Evolutionary conservation across 2,888 invertebrate species (phyloP), one percentile per base, ranked within the genome.

Genomic region (Coenonympha glycerion): DNA sequence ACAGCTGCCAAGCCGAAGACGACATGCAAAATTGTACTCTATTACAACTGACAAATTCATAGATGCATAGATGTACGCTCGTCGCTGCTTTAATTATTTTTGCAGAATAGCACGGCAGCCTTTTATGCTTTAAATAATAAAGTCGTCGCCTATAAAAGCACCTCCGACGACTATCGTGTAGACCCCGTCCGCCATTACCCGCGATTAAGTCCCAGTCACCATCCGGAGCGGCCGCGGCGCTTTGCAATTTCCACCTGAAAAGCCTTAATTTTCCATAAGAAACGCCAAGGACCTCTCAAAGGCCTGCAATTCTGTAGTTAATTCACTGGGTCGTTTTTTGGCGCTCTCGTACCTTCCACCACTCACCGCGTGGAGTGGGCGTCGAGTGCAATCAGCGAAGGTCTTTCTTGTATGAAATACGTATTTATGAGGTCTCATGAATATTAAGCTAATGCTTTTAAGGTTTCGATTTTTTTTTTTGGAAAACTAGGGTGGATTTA

Each of bases 231-330:
- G 54, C 26, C 52, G 48, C 45, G 47, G 56, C 52, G 61, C 61
- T 62, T 61, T 70, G 69, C 69, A 72, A 76, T 74, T 73, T 73
- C 63, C 67, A 70, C 66, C 64, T 78, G 73, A 76, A 76, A 74
- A 67, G 72, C 69, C 61, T 70, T 76, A 75, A 78, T 77, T 77
- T 78, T 73, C 70, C 70, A 69, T 71, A 70, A 74, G 69, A 68
- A 69, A 69, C 63, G 63, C 60, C 58, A 65, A 66, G 57, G 58
- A 61, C 63, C 60, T 54, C 64, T 66, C 62, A 59, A 60, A 70
- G 63, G 65, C 58, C 53, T 56, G 62, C 62, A 66, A 65, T 65
- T 66, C 63, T 44, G 57, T 59, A 60, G 56, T 64, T 64, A 65
- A 66, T 68, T 64, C 56, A 50, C 58, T 53, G 54, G 55, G 61